Evolutionary conservation across 2,888 invertebrate genomes (phyloP).

Genomic region (Trichacis sp.): DNA sequence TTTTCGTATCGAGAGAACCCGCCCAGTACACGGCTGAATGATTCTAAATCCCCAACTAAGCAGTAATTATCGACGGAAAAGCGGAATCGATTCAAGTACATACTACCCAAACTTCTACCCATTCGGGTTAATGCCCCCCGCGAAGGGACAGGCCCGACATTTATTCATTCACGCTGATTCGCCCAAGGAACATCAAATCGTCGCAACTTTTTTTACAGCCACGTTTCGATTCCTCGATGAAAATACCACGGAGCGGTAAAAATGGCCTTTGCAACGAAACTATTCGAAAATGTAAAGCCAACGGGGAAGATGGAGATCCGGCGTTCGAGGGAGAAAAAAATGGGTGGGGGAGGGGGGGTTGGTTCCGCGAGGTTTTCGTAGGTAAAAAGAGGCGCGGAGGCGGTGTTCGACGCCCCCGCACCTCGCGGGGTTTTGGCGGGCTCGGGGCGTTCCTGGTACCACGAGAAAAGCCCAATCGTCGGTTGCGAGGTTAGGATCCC

Average conservation of each 20-base stretch:
- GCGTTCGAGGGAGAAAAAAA: constrained; percentile 14
- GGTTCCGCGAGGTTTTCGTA: constrained; percentile 18
- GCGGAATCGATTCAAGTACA: no score
- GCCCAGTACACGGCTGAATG: no score
- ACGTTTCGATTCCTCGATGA: no score
- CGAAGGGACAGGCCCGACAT: no score
- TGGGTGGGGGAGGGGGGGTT: constrained; percentile 15
- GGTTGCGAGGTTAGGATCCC: constrained; percentile 59
- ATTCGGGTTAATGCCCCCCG: no score
- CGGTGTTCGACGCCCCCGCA: constrained; percentile 66
- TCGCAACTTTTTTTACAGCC: no score
- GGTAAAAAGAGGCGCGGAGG: constrained; percentile 50
- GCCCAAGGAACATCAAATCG: no score
- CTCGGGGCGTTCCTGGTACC: constrained; percentile 65
- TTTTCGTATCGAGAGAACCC: no score
- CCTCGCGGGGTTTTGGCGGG: constrained; percentile 60
- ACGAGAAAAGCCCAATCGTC: constrained; percentile 63
- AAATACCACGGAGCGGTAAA: not conserved
- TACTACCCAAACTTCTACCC: no score
- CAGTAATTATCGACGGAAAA: no score
- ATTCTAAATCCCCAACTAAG: no score
- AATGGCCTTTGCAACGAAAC: not conserved
- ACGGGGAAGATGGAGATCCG: constrained; percentile 23
- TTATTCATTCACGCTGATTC: no score
- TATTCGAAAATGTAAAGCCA: not conserved